phyloP scores from a whole-genome alignment of 2,113 vertebrate genomes.

The Xenopus laevis region DNA sequence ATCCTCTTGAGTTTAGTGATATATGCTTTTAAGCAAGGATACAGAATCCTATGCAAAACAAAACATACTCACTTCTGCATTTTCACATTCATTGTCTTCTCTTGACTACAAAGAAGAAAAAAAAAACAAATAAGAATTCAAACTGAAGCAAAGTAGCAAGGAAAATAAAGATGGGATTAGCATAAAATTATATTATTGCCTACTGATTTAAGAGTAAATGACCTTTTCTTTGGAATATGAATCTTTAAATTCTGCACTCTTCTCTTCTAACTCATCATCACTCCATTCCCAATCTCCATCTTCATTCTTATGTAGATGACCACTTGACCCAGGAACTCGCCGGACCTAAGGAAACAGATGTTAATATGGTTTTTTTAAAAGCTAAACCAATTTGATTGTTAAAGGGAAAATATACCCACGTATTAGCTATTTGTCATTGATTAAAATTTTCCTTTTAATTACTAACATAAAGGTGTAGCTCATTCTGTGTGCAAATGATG shows the following conservation, averaged over 20 bases:
- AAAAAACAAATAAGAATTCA: slow-evolving; percentile 41
- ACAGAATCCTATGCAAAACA: no score
- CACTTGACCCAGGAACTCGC: slow-evolving; percentile 92
- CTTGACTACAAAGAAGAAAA: slow-evolving; percentile 75
- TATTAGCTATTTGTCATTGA: background rate
- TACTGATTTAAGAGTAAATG: slow-evolving; percentile 1
- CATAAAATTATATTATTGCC: background rate
- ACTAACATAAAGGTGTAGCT: background rate
- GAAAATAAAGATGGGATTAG: slow-evolving; percentile 13
- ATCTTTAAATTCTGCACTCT: slow-evolving; percentile 88
- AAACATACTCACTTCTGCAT: slow-evolving; percentile 62
- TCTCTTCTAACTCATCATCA: slow-evolving; percentile 92
- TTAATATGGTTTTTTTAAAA: background rate
- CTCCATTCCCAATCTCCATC: slow-evolving; percentile 99
- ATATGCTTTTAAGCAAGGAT: no score
- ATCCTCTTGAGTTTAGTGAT: no score
- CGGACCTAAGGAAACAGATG: slow-evolving; percentile 73
- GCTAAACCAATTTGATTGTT: background rate
- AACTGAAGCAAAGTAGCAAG: background rate
- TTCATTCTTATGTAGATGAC: slow-evolving; percentile 95
- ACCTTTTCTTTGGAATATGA: slow-evolving; percentile 91
- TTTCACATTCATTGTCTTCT: slow-evolving; percentile 81
- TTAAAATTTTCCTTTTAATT: no score
- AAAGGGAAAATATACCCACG: background rate
- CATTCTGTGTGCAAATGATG: no score